phyloP scores from a whole-genome alignment of 2,113 vertebrate genomes.

The Equus quagga region DNA sequence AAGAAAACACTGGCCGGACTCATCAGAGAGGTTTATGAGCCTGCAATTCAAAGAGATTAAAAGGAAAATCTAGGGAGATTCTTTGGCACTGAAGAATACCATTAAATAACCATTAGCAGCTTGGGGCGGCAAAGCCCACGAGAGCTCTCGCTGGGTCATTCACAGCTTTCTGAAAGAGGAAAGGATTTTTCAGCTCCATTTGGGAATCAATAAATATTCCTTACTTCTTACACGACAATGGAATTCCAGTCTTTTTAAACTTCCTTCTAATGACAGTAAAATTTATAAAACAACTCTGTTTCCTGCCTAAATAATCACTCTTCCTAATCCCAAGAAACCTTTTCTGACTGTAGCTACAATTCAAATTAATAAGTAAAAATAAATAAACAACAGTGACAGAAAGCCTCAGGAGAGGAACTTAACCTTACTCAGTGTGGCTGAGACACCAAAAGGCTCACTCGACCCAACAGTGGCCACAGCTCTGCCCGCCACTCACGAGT shows the following conservation, averaged over 20 bases:
- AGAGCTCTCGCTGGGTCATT: constrained; percentile 90
- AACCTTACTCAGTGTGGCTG: constrained; percentile 45
- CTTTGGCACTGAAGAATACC: constrained; percentile 90
- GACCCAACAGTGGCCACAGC: not conserved
- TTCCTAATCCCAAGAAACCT: constrained; percentile 56
- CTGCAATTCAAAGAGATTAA: constrained; percentile 90
- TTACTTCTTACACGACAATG: constrained; percentile 85
- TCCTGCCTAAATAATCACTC: constrained; percentile 67
- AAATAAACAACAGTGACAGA: constrained; percentile 52
- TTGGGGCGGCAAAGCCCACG: constrained; percentile 89
- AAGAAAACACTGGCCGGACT: constrained; percentile 89
- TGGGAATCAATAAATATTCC: constrained; percentile 90
- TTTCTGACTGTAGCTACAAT: constrained; percentile 54
- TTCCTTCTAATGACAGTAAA: constrained; percentile 84
- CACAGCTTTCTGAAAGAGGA: constrained; percentile 87
- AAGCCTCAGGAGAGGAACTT: constrained; percentile 45
- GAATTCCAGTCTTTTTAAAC: constrained; percentile 83
- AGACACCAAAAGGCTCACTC: constrained; percentile 53
- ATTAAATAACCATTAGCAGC: constrained; percentile 92
- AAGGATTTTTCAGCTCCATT: constrained; percentile 89
- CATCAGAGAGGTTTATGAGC: constrained; percentile 90
- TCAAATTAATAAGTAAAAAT: constrained; percentile 58
- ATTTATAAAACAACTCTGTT: constrained; percentile 75
- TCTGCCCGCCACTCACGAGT: not conserved
- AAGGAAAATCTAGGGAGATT: constrained; percentile 89